phyloP scores from a whole-genome alignment of 2,113 vertebrate species.

The Peromyscus californicus region DNA sequence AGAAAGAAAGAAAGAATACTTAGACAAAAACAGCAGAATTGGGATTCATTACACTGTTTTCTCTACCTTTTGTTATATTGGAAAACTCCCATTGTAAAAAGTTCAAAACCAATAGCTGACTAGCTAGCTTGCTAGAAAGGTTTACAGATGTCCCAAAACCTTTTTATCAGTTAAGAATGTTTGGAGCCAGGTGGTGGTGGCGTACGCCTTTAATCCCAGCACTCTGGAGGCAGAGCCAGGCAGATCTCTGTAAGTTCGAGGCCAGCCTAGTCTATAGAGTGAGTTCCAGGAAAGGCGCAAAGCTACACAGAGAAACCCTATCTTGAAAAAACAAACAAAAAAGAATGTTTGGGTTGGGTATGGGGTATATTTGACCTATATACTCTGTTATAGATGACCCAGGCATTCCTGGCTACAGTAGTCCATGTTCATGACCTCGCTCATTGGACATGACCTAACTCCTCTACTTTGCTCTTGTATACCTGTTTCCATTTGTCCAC shows the following conservation, averaged over 20 bases:
- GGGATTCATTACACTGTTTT: not conserved
- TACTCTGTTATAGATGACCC: not conserved
- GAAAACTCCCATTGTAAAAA: conserved; percentile 37
- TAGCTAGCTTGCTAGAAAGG: not conserved
- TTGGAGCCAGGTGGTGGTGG: too few species aligned
- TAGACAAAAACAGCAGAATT: not conserved
- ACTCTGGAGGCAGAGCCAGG: too few species aligned
- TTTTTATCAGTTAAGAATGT: conserved; percentile 6
- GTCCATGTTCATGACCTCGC: not conserved
- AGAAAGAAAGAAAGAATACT: not conserved
- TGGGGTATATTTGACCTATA: not conserved
- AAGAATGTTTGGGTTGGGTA: not conserved
- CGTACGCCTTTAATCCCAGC: too few species aligned
- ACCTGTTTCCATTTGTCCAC: not conserved
- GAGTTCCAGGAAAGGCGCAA: too few species aligned
- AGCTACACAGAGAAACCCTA: too few species aligned
- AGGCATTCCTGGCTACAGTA: not conserved
- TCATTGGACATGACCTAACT: not conserved
- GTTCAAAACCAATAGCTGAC: conserved; percentile 31
- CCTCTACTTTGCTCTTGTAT: conserved; percentile 5
- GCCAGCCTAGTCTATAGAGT: too few species aligned
- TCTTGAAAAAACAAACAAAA: too few species aligned
- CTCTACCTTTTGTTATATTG: conserved; percentile 10
- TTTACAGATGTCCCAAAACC: not conserved
- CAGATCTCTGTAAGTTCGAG: too few species aligned